Evolutionary conservation across 2,888 invertebrate species (phyloP), one percentile per base, ranked within the genome.

Genomic region (Melieria crassipennis): DNA sequence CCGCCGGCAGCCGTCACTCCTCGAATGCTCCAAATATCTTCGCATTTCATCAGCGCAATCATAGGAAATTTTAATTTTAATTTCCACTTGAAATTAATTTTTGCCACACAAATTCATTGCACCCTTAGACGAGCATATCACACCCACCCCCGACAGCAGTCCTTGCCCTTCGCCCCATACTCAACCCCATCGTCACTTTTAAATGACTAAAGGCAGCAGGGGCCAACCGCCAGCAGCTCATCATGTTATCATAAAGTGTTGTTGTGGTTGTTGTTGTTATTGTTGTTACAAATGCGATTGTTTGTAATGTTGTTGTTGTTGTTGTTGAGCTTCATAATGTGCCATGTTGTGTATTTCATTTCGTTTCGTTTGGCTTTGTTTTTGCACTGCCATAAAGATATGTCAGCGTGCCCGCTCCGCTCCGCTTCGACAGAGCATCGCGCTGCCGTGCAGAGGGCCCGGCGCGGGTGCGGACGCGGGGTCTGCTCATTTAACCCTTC

Each of bases 71-170:
- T 78, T 79, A 82, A 81, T 83, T 85, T 83, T 79, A 80, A 81
- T 82, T 80, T 80, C 78, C 79, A 83, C 81, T 79, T 76, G 75
- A 83, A 85, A 84, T 84, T 84, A 85, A 85, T 84, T 84, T 84
- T 71, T 73, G 75, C 76, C 76, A 73, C 77, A 61, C 52, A 52
- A 42, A 30, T 30, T 30, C 30, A 30, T 30, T 67, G 43, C 47
- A 67, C 50, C 50, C 60, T 60, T 67, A 60, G n/a, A 43, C 57
- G 13, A 13, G 10, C 6, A 13, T 50, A 9, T 67, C 3, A 2
- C 30, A 30, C 30, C 30, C 30, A 30, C 30, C 30, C 30, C 30
- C 30, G 16, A 16, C 16, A 16, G 16, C 16, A 30, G 30, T 30
- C 3, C 3, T 30, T 30, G 30, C 30, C 30, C 30, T 30, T 30